Percentiles rank a stretch among this genome's conserved stretches.
Conservation (phyloP, 2,888 invertebrate genomes). For the Drosophila macrothrix region DNA sequence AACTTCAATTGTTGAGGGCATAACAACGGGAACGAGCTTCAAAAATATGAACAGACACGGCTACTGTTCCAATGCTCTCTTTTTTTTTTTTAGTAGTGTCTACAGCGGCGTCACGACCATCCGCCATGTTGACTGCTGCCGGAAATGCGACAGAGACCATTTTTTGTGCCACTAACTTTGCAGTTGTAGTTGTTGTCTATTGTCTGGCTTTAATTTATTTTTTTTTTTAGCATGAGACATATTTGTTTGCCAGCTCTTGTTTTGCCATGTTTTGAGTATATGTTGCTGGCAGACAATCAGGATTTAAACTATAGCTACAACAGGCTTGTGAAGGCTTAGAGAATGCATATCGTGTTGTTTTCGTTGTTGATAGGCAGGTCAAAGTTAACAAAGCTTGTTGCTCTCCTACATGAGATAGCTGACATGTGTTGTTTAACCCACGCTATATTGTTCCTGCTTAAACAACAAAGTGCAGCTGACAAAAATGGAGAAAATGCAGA, state of each 20-base stretch:
- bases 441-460: constrained; percentile 36
- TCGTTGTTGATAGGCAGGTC: constrained; percentile 42
- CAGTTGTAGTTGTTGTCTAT: constrained; percentile 57
- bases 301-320: constrained; percentile 63
- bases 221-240: constrained; percentile 48
- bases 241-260: constrained; percentile 49
- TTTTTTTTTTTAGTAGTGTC: constrained; percentile 47
- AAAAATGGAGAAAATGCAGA: constrained; percentile 27
- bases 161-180: constrained; percentile 50
- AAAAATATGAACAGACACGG: constrained; percentile 64
- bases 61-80: constrained; percentile 24
- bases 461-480: constrained; percentile 31
- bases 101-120: constrained; percentile 71
- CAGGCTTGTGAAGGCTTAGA: constrained; percentile 45
- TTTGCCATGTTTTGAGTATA: constrained; percentile 26
- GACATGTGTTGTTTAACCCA: constrained; percentile 50
- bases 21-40: constrained; percentile 25
- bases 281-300: constrained; percentile 43
- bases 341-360: constrained; percentile 21
- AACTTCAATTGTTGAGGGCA: constrained; percentile 15
- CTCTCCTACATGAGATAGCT: constrained; percentile 44
- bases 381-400: constrained; percentile 77
- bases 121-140: constrained; percentile 73
- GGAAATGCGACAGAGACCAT: constrained; percentile 80
- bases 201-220: constrained; percentile 57